Conservation (phyloP, 2,888 invertebrate genomes). For the Enchytraeus crypticus region DNA sequence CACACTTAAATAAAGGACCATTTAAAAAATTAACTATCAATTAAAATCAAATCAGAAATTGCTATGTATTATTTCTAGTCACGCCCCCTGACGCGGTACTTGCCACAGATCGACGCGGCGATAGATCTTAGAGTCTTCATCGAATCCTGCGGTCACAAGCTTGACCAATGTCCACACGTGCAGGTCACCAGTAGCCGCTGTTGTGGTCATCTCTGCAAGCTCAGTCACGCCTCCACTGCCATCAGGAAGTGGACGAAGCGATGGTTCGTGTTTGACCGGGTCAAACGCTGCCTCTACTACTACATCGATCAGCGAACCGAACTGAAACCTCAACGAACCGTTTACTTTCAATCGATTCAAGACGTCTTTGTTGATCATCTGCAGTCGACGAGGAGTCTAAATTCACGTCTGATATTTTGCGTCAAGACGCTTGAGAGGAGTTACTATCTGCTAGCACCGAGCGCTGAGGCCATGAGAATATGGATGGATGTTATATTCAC, state of each 20-base stretch:
- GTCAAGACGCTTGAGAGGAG: slow-evolving; percentile 82
- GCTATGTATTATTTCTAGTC: too few species aligned
- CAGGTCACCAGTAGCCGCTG: slow-evolving; percentile 71
- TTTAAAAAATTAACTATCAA: too few species aligned
- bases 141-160: slow-evolving; percentile 84
- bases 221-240: slow-evolving; percentile 55
- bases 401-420: slow-evolving; percentile 82
- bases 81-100: slow-evolving; percentile 80
- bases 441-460: slow-evolving; percentile 84
- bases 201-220: slow-evolving; percentile 80
- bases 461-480: slow-evolving; percentile 84
- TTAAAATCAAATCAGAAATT: too few species aligned
- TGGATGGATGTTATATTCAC: slow-evolving; percentile 94
- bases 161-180: slow-evolving; percentile 72
- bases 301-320: neutral
- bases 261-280: slow-evolving; percentile 93
- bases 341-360: slow-evolving; percentile 72
- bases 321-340: too few species aligned
- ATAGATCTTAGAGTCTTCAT: slow-evolving; percentile 82
- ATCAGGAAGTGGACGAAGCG: slow-evolving; percentile 75
- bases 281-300: slow-evolving; percentile 57
- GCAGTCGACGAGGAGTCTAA: slow-evolving; percentile 81
- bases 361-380: slow-evolving; percentile 94
- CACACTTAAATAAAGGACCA: too few species aligned
- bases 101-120: slow-evolving; percentile 74